Percentiles rank a stretch among this genome's conserved stretches.
These are phyloP conservation scores for Bicyclus anynana DNA, from an alignment of 1,140 invertebrate genomes.

Conservation along the genomic window DNA sequence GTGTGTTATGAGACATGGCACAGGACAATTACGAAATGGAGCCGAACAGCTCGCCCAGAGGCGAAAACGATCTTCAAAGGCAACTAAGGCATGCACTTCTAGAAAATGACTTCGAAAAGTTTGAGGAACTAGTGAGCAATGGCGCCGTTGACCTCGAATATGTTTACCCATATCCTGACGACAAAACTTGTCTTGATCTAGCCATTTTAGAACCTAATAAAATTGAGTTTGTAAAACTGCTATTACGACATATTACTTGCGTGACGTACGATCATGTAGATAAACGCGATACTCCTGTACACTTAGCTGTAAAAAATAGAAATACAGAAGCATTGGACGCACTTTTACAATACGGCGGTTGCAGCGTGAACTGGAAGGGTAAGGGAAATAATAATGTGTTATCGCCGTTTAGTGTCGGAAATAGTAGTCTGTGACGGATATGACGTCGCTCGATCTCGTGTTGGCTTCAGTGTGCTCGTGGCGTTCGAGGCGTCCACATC, in stretches of 20 bases:
- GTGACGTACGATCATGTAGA: conserved; percentile 81
- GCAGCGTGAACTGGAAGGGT: conserved; percentile 75
- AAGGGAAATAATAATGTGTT: conserved; percentile 79
- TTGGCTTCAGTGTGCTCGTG: too few relatives aligned
- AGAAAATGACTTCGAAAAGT: conserved; percentile 62
- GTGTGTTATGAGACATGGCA: conserved; percentile 52
- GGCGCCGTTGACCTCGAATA: conserved; percentile 60
- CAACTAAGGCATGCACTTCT: conserved; percentile 68
- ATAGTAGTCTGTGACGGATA: conserved; percentile 81
- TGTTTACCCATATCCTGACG: conserved; percentile 71
- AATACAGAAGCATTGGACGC: conserved; percentile 75
- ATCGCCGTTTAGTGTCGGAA: too few relatives aligned
- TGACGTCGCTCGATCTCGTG: too few relatives aligned
- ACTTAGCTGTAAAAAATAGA: conserved; percentile 80
- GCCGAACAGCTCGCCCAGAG: conserved; percentile 51
- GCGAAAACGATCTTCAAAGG: conserved; percentile 61
- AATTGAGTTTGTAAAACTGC: conserved; percentile 78
- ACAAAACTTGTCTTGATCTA: conserved; percentile 77
- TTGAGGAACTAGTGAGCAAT: conserved; percentile 68
- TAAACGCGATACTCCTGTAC: conserved; percentile 81
- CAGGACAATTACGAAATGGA: conserved; percentile 73
- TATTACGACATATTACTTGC: conserved; percentile 82
- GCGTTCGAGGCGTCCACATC: too few relatives aligned
- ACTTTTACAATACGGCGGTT: conserved; percentile 76
- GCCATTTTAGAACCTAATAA: conserved; percentile 72